These are phyloP conservation scores for Drosophila subsilvestris DNA, from an alignment of 2,888 invertebrate species.

Conservation along the genomic window DNA sequence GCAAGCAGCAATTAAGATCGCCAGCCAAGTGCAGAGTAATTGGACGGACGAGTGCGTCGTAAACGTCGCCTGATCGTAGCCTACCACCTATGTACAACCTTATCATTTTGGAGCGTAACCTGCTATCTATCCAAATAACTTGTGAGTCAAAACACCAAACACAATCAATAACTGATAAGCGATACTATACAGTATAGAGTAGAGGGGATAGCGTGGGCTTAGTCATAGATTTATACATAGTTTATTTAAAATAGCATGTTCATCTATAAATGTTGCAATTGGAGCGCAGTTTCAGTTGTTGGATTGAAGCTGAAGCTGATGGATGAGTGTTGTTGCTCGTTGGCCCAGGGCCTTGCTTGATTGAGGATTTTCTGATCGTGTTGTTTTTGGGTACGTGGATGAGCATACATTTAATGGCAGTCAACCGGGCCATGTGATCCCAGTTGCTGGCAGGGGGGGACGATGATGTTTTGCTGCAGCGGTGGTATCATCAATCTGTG, in stretches of 20 bases:
- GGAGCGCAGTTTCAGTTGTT: conserved; percentile 50
- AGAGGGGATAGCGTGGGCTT: conserved; percentile 14
- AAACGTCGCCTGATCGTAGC: conserved; percentile 64
- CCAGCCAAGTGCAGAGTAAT: conserved; percentile 59
- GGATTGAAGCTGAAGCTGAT: conserved; percentile 1
- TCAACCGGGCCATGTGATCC: conserved; percentile 4
- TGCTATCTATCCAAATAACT: conserved; percentile 16
- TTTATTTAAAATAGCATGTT: conserved; percentile 77
- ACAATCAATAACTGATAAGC: conserved; percentile 45
- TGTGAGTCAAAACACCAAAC: conserved; percentile 26
- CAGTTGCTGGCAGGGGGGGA: conserved; percentile 23
- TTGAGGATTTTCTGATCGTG: conserved; percentile 3
- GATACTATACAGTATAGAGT: background rate
- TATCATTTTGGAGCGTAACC: conserved; percentile 34
- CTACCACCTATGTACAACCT: conserved; percentile 27
- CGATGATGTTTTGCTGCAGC: conserved; percentile 31
- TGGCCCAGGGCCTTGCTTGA: conserved; percentile 40
- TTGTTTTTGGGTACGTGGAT: conserved; percentile 21
- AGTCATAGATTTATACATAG: conserved; percentile 68
- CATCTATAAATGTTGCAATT: conserved; percentile 64
- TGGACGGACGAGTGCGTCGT: conserved; percentile 14
- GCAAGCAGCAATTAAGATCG: conserved; percentile 26
- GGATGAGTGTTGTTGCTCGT: conserved; percentile 36
- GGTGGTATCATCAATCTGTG: conserved; percentile 81
- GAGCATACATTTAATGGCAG: conserved; percentile 41